These are phyloP conservation scores for Drosophila sproati DNA, from an alignment of 1,140 invertebrate species.

Conservation along the genomic window DNA sequence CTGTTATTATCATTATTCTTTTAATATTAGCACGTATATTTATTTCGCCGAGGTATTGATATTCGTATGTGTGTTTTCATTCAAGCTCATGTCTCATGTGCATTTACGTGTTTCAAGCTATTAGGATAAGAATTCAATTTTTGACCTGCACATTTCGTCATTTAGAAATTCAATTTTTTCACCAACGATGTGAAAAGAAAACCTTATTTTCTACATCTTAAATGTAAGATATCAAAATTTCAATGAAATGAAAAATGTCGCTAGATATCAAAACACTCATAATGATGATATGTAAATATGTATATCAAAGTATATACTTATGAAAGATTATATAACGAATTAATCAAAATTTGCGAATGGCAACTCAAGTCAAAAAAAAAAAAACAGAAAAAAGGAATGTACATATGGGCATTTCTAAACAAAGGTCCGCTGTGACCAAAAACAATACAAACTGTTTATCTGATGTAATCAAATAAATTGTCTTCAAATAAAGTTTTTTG, in stretches of 20 bases:
- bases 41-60: conserved; percentile 7
- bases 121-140: conserved; percentile 1
- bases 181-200: neutral
- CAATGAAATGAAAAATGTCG: neutral
- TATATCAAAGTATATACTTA: conserved; percentile 1
- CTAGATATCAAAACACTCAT: neutral
- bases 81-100: neutral
- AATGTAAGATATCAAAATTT: neutral
- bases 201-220: neutral
- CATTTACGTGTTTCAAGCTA: neutral
- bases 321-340: neutral
- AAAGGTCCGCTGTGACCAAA: neutral
- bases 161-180: neutral
- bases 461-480: conserved; percentile 1
- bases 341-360: conserved; percentile 3
- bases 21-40: conserved; percentile 3
- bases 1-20: neutral
- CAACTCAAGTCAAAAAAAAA: neutral
- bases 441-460: neutral
- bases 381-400: neutral
- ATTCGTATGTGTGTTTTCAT: neutral
- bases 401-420: neutral
- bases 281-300: neutral
- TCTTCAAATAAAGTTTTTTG: neutral
- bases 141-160: neutral